Base-by-base conservation (phyloP, 1,140 invertebrate genomes). In the Leptopilina clavipes region DNA sequence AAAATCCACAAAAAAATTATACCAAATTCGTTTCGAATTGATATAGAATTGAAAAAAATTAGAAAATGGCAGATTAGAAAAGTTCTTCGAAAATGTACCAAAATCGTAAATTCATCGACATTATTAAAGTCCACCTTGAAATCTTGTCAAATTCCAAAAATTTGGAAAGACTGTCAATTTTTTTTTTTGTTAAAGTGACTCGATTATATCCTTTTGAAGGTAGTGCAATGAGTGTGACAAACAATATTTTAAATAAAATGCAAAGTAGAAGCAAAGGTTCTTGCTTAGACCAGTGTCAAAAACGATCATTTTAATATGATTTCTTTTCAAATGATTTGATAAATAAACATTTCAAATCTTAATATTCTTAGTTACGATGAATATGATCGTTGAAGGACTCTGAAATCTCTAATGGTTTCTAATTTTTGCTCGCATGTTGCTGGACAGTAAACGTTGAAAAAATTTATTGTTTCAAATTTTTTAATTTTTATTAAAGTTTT, bases 51-150 rank as follows among this genome's bases (percentile, higher is more conserved):
- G 18, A 43, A 56, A 22, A 25, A 59, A 22, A 59, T 22, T 22
- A 75, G 9, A 5, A 31, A 2, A 81, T 81, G 83, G 79, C 78
- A 82, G 79, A 82, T 75, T 79, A 81, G 79, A 73, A 71, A 52
- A 52, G 80, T 75, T 81, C 31, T 52, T 75, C 7, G 52, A 18
- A 10, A 76, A 52, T 74, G 45, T 70, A 73, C 65, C 80, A 31
- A 65, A 65, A 11, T 54, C 52, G 52, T 81, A 86, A 86, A 81
- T 79, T 81, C 73, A 81, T 78, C 77, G 76, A 77, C 77, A 56
- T 76, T 74, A 87, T 89, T 89, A 89, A 89, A 89, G 88, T 89
- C 88, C 88, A 89, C 87, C 88, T 86, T 77, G 52, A 81, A 76
- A 78, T 78, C 79, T 77, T n/a, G n/a, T n/a, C n/a, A 25, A 25